Percentiles rank a stretch among this genome's conserved stretches.
Evolutionary conservation across 1,140 invertebrate species (phyloP).

Genomic region (Diachasmimorpha longicaudata): DNA sequence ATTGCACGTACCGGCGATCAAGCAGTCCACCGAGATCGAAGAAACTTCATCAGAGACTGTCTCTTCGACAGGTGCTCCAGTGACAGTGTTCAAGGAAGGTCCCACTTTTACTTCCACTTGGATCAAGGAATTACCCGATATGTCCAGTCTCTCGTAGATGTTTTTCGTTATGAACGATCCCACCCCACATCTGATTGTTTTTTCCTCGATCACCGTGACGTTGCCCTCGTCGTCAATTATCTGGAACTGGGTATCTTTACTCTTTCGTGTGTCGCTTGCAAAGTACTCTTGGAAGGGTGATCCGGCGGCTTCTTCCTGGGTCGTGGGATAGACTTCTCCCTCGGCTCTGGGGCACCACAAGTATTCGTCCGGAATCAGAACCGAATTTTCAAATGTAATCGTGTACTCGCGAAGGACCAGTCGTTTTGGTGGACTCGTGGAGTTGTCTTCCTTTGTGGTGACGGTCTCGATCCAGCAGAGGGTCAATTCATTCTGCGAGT

Average conservation of each 20-base stretch:
- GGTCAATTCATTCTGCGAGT: not conserved
- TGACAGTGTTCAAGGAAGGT: not conserved
- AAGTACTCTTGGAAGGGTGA: not conserved
- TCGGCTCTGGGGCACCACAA: not conserved
- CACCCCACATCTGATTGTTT: conserved; percentile 34
- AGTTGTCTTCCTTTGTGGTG: not conserved
- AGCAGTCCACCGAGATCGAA: not conserved
- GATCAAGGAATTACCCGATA: conserved; percentile 29
- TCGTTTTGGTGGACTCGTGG: not conserved
- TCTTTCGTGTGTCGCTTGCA: not conserved
- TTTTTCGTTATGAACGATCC: conserved; percentile 37
- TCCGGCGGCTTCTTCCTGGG: not conserved
- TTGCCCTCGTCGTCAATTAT: not conserved
- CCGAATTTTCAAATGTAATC: not conserved
- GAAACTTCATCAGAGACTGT: not conserved
- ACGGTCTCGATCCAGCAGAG: not conserved
- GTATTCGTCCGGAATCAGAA: not conserved
- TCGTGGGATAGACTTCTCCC: not conserved
- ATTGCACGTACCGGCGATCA: not conserved
- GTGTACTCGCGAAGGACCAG: not conserved
- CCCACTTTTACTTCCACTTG: conserved; percentile 41
- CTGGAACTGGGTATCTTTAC: not conserved
- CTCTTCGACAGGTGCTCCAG: not conserved
- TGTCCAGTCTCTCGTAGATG: conserved; percentile 28
- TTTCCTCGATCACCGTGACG: conserved; percentile 26